Percentiles rank a stretch among this genome's conserved stretches.
These are phyloP conservation scores for Halcyon smyrnensis DNA, from an alignment of 2,797 vertebrate genomes.

Conservation along the genomic window DNA sequence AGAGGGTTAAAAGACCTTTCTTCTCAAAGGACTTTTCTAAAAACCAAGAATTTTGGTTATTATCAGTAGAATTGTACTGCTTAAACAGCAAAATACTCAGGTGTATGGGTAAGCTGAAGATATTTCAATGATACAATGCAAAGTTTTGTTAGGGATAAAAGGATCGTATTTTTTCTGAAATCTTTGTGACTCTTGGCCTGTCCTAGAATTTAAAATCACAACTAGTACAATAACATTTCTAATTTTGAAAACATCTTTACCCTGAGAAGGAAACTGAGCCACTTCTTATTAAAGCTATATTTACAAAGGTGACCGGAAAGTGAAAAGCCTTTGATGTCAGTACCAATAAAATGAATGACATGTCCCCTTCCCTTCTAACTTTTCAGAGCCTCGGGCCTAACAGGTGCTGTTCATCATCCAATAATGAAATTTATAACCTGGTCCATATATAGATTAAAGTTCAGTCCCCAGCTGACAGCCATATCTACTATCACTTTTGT, in stretches of 20 bases:
- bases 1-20: not conserved
- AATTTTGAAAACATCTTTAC: constrained; percentile 29
- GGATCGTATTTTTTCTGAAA: not conserved
- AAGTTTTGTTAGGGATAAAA: not conserved
- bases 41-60: not conserved
- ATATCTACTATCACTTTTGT: not conserved
- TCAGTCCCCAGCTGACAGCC: constrained; percentile 16
- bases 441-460: constrained; percentile 13
- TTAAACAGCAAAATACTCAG: not conserved
- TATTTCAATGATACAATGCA: not conserved
- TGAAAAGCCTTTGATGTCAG: constrained; percentile 52
- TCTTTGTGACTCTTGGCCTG: not conserved
- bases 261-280: not conserved
- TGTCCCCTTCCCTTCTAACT: not conserved
- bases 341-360: not conserved
- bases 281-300: not conserved
- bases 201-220: constrained; percentile 4
- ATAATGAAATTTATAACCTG: constrained; percentile 30
- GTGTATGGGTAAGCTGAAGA: not conserved
- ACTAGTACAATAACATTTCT: not conserved
- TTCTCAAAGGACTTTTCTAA: not conserved
- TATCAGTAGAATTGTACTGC: not conserved
- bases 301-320: constrained; percentile 31
- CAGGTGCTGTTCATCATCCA: constrained; percentile 37
- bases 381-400: constrained; percentile 11